phyloP scores from a whole-genome alignment of 2,797 vertebrate species.

The Liparis tanakae region DNA sequence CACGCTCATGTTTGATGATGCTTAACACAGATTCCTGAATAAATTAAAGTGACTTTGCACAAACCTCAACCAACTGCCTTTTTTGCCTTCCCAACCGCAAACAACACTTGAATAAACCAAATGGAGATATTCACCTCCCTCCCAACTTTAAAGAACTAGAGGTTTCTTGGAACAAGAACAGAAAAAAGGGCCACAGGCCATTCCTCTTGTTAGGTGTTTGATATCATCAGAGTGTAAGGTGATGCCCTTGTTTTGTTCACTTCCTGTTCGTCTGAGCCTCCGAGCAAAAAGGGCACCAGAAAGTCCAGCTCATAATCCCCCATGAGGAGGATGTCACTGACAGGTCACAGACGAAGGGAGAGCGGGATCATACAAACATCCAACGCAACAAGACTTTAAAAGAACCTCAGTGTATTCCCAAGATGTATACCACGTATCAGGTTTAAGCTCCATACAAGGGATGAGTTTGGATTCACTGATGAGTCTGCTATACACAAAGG shows the following conservation, averaged over 20 bases:
- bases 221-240: slow-evolving; percentile 18
- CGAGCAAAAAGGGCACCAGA: background rate
- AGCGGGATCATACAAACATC: slow-evolving; percentile 9
- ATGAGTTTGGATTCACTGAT: slow-evolving; percentile 20
- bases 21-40: slow-evolving; percentile 1
- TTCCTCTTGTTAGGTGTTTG: background rate
- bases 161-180: background rate
- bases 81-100: background rate
- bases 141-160: background rate
- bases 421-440: slow-evolving; percentile 28
- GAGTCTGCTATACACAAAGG: slow-evolving; percentile 50
- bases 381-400: slow-evolving; percentile 8
- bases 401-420: slow-evolving; percentile 2
- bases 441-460: slow-evolving; percentile 18
- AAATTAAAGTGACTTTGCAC: background rate
- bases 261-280: slow-evolving; percentile 6
- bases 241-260: slow-evolving; percentile 4
- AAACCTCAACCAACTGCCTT: background rate
- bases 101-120: background rate
- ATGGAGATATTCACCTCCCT: background rate
- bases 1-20: background rate
- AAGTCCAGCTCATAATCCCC: slow-evolving; percentile 29
- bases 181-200: background rate
- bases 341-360: slow-evolving; percentile 5
- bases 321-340: slow-evolving; percentile 14